These are phyloP conservation scores for Jaculus jaculus DNA, from an alignment of 2,113 vertebrate species.

Conservation along the genomic window DNA sequence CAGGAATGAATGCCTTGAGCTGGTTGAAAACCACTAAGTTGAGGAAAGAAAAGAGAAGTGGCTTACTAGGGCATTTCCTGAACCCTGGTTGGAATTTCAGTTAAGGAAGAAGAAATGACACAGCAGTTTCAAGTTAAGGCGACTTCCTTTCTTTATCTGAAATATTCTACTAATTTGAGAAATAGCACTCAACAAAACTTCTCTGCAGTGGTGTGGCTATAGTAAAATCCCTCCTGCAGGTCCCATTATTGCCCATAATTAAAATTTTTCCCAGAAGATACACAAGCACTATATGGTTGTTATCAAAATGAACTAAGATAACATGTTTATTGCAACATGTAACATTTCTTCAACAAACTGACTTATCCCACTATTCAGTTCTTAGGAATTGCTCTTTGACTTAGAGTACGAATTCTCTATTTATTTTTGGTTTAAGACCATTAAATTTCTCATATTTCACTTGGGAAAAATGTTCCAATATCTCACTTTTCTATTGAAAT, in stretches of 20 bases:
- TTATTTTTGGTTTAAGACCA: not conserved
- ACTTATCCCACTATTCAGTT: not conserved
- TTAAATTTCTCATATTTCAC: not conserved
- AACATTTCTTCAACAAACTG: conserved; percentile 29
- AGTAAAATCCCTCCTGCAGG: conserved; percentile 12
- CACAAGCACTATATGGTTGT: not conserved
- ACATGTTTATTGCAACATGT: conserved; percentile 43
- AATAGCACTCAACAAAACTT: conserved; percentile 43
- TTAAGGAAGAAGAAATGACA: conserved; percentile 89
- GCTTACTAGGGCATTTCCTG: conserved; percentile 84
- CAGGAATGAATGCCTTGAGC: conserved; percentile 63
- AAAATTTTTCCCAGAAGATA: conserved; percentile 36
- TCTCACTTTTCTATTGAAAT: not conserved
- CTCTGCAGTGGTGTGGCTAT: not conserved
- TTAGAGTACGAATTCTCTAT: not conserved
- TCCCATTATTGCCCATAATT: conserved; percentile 14
- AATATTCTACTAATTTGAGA: conserved; percentile 68
- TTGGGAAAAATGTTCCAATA: not conserved
- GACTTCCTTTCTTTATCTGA: conserved; percentile 77
- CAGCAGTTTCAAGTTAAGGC: conserved; percentile 86
- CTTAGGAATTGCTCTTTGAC: not conserved
- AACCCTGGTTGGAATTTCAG: conserved; percentile 86
- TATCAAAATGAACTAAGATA: conserved; percentile 53
- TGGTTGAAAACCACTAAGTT: conserved; percentile 56
- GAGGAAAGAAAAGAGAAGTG: conserved; percentile 80